Base-by-base conservation (phyloP, 2,797 vertebrate species). In the Melanotaenia trifasciata region DNA sequence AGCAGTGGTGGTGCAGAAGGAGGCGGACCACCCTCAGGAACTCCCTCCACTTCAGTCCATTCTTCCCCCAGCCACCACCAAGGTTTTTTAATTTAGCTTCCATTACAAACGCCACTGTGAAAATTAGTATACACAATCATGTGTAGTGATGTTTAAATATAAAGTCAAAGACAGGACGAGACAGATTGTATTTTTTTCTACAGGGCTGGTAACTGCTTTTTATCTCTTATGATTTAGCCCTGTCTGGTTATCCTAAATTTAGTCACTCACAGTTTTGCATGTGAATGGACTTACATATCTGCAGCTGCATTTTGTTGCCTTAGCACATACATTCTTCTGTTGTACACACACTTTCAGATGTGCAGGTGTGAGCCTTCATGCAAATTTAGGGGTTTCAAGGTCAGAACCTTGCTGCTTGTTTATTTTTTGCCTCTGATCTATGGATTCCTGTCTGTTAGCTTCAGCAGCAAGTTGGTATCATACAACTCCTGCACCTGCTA, bases 31-130 rank as follows among this genome's bases (percentile, higher is more conserved):
- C 81, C 86, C 59, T 93, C 93, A 62, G 92, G 89, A 71, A 92
- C 93, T 20, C 90, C 92, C 11, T 85, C 91, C 35, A 79, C 92
- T 32, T 94, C 94, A n/a, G 87, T 92, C 7, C 90, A 92, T 79
- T 94, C 94, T 56, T 95, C 94, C 0, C 94, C 94, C 0, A 86
- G 89, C 40, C 93, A 69, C 35, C 93, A 89, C 63, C 90, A 88
- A 87, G 93, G 94, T 45, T 45, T 45, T 18, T 45, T 45, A 5
- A 18, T 18, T 45, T 45, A 1, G 38, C 40, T 45, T 18, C 14
- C 16, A 18, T 45, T 45, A 45, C 4, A 45, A 18, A 45, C 12
- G 5, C 3, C 16, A 7, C 40, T 45, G 5, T 45, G 16, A 5
- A 45, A 45, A 45, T 45, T 5, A 45, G 43, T 45, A 18, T 18